These are phyloP conservation scores for Nebria brevicollis DNA, from an alignment of 2,888 invertebrate genomes.

Conservation along the genomic window DNA sequence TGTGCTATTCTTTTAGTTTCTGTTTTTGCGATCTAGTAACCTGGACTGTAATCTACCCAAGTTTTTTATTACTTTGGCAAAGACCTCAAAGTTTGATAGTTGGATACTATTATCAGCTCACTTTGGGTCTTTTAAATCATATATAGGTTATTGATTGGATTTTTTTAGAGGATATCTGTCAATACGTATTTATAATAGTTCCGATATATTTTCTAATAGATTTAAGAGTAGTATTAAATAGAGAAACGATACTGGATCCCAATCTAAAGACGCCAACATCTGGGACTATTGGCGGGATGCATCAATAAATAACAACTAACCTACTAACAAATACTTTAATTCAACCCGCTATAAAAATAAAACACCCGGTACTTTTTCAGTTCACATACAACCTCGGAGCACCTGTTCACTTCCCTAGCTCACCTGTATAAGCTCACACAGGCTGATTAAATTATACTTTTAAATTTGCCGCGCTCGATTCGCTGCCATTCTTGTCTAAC, in stretches of 20 bases:
- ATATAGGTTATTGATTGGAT: not conserved
- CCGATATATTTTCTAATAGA: not conserved
- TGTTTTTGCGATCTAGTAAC: constrained; percentile 35
- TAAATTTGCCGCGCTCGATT: constrained; percentile 41
- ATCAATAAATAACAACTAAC: not conserved
- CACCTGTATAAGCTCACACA: constrained; percentile 30
- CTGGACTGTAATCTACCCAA: constrained; percentile 24
- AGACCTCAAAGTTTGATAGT: not conserved
- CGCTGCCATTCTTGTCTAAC: not conserved
- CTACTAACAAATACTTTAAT: not conserved
- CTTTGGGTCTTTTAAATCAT: not conserved
- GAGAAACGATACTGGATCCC: not conserved
- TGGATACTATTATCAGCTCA: not conserved
- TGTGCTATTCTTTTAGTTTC: constrained; percentile 28
- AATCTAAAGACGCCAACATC: not conserved
- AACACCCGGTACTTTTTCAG: not conserved
- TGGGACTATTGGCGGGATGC: not conserved
- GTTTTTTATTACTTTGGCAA: constrained; percentile 10
- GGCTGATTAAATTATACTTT: constrained; percentile 50
- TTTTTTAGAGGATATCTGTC: no score
- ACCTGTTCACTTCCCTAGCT: constrained; percentile 37
- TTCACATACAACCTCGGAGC: constrained; percentile 9
- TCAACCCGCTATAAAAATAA: not conserved
- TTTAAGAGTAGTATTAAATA: not conserved
- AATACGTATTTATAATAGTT: not conserved